Evolutionary conservation across 1,140 invertebrate genomes (phyloP).

Genomic region (Frieseomelitta varia): DNA sequence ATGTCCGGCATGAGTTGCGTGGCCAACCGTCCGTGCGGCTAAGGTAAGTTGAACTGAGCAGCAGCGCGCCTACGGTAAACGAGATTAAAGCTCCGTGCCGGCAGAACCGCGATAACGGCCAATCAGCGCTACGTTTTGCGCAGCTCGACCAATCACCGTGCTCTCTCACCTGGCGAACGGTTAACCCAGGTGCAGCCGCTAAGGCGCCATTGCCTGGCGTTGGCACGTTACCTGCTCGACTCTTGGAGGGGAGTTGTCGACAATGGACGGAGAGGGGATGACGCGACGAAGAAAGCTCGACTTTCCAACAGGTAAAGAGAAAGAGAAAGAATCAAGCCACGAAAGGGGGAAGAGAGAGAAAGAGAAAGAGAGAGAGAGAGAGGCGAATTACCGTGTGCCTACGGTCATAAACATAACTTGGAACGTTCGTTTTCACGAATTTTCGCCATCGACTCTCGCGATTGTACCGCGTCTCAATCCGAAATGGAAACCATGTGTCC

Average conservation of each 20-base stretch:
- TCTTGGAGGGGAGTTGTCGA: constrained; percentile 10
- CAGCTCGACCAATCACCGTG: constrained; percentile 66
- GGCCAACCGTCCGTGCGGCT: constrained; percentile 70
- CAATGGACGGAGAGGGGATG: not conserved
- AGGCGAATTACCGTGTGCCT: constrained; percentile 45
- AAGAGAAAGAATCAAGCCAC: not conserved
- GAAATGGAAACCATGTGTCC: too few species aligned
- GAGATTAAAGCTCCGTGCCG: constrained; percentile 76
- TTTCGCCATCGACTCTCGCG: constrained; percentile 28
- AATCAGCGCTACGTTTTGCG: constrained; percentile 60
- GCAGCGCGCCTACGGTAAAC: constrained; percentile 77
- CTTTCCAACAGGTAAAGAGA: not conserved
- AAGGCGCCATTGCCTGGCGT: constrained; percentile 74
- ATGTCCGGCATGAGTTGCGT: constrained; percentile 37
- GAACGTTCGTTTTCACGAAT: constrained; percentile 22
- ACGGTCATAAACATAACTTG: constrained; percentile 14
- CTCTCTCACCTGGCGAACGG: constrained; percentile 69
- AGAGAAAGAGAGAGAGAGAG: not conserved
- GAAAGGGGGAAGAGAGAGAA: constrained; percentile 6
- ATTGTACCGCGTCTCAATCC: not conserved
- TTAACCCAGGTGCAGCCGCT: constrained; percentile 69
- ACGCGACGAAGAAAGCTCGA: constrained; percentile 27
- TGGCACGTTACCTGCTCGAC: constrained; percentile 71
- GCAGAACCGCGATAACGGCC: constrained; percentile 62
- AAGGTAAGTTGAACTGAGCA: constrained; percentile 80